Conservation (phyloP, 2,888 invertebrate species). For the Drosophila buzzatii region DNA sequence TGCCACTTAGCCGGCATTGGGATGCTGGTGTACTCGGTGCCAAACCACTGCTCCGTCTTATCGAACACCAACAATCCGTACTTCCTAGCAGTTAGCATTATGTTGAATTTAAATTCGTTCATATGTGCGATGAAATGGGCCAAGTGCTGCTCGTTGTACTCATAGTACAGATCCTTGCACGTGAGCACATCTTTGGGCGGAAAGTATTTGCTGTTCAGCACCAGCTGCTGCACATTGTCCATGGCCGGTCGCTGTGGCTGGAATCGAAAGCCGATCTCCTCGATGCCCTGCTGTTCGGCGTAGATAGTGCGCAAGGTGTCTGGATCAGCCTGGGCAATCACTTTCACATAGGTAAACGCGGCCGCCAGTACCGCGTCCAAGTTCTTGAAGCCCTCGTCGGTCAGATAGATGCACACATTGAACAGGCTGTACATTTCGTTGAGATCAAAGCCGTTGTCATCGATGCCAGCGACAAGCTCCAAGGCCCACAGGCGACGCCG, state of each 20-base stretch:
- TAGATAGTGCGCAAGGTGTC: conserved; percentile 61
- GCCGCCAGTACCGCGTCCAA: conserved; percentile 90
- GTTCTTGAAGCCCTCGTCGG: conserved; percentile 91
- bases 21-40: conserved; percentile 90
- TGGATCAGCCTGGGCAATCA: conserved; percentile 86
- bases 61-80: conserved; percentile 86
- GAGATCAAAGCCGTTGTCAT: conserved; percentile 91
- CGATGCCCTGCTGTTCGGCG: conserved; percentile 89
- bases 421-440: conserved; percentile 92
- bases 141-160: conserved; percentile 89
- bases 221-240: conserved; percentile 92
- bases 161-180: conserved; percentile 90
- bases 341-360: conserved; percentile 92
- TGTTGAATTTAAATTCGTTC: conserved; percentile 83
- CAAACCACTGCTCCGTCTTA: conserved; percentile 92
- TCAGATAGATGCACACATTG: conserved; percentile 90
- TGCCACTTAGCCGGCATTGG: conserved; percentile 88
- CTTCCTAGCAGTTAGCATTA: conserved; percentile 83
- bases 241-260: conserved; percentile 89
- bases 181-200: conserved; percentile 92
- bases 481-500: conserved; percentile 91
- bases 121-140: conserved; percentile 71
- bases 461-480: conserved; percentile 89
- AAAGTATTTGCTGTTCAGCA: conserved; percentile 92
- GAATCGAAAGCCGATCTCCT: conserved; percentile 91